Conservation (phyloP, 2,888 invertebrate species). For the Thysanoteuthis rhombus region DNA sequence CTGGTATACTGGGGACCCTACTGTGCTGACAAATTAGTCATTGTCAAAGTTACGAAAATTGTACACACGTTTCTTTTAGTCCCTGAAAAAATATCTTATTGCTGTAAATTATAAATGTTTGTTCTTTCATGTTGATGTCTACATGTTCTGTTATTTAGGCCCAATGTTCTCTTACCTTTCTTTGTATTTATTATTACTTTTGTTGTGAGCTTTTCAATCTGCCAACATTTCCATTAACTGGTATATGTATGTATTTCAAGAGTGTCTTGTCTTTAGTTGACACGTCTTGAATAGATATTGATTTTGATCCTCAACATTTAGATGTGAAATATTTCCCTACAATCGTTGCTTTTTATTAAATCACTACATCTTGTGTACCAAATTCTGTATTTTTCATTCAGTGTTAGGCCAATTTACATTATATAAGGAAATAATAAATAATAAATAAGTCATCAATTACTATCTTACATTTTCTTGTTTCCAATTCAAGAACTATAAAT, state of each 20-base stretch:
- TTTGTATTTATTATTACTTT: not conserved
- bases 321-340: not conserved
- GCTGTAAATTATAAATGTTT: not conserved
- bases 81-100: not conserved
- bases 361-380: not conserved
- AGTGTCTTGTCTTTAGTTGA: not conserved
- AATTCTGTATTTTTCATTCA: not conserved
- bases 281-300: not conserved
- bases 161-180: not conserved
- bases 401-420: not conserved
- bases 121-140: not conserved
- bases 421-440: not conserved
- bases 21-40: not conserved
- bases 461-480: not conserved
- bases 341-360: not conserved
- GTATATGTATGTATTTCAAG: not conserved
- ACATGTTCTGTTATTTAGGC: not conserved
- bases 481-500: not conserved
- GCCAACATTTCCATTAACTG: not conserved
- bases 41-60: not conserved
- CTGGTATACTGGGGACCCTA: not conserved
- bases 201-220: no score
- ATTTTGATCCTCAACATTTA: not conserved
- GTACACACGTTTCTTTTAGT: not conserved
- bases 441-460: not conserved